Evolutionary conservation across 2,888 invertebrate genomes (phyloP).

Genomic region (Lomographa bimaculata): DNA sequence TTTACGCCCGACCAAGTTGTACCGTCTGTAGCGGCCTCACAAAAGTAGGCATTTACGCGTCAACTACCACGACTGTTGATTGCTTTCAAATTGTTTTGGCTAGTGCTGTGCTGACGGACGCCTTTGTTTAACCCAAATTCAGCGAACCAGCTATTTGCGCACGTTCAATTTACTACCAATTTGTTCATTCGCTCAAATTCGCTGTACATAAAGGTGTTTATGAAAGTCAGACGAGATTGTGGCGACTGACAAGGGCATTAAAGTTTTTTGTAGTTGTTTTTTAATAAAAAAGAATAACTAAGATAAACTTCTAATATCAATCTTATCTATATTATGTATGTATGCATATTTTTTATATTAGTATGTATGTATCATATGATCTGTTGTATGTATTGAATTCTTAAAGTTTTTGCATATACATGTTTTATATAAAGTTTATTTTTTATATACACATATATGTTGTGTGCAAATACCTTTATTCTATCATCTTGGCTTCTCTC

Average conservation of each 20-base stretch:
- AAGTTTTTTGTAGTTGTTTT: no score
- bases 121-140: slow-evolving; percentile 22
- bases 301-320: no score
- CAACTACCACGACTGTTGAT: slow-evolving; percentile 20
- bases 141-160: slow-evolving; percentile 5
- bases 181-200: slow-evolving; percentile 9
- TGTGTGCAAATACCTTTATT: no score
- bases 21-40: slow-evolving; percentile 4
- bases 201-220: slow-evolving; percentile 16
- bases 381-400: no score
- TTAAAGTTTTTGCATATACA: no score
- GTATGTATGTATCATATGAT: no score
- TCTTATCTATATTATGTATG: no score
- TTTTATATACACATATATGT: no score
- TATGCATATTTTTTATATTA: no score
- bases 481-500: no score
- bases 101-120: slow-evolving; percentile 15
- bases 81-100: slow-evolving; percentile 28
- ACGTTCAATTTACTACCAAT: slow-evolving; percentile 20
- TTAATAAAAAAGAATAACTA: no score
- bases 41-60: slow-evolving; percentile 9
- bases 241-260: background rate
- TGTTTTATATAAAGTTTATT: no score
- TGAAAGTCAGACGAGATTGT: slow-evolving; percentile 13
- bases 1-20: slow-evolving; percentile 5